Percentiles rank a stretch among this genome's conserved stretches.
phyloP scores from a whole-genome alignment of 2,113 vertebrate genomes.

The Lucifuga dentata region DNA sequence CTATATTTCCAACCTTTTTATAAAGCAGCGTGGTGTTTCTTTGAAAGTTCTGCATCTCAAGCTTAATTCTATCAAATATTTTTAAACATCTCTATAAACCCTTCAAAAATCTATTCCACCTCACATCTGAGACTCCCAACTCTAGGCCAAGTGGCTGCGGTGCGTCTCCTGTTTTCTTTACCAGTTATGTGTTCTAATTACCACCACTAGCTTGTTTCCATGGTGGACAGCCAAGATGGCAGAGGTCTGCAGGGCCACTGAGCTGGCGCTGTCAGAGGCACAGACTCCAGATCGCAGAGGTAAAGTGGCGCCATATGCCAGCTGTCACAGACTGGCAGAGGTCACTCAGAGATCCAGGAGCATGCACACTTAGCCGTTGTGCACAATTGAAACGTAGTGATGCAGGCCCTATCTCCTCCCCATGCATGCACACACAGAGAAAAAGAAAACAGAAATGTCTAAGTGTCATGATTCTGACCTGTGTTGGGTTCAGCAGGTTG shows the following conservation, averaged over 20 bases:
- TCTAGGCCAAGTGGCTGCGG: conserved; percentile 21
- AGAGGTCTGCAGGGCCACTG: conserved; percentile 59
- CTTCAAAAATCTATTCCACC: conserved; percentile 12
- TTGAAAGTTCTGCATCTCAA: conserved; percentile 30
- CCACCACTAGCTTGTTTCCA: conserved; percentile 60
- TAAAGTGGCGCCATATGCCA: conserved; percentile 62
- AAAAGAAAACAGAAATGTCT: background rate
- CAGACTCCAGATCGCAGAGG: conserved; percentile 42
- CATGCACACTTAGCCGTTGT: background rate
- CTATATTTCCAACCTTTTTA: conserved; percentile 34
- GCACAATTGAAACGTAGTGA: background rate
- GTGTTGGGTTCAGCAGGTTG: conserved; percentile 8
- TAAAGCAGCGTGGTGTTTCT: conserved; percentile 27
- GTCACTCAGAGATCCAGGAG: conserved; percentile 41
- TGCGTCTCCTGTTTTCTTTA: conserved; percentile 25
- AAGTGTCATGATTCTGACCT: background rate
- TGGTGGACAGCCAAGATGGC: conserved; percentile 56
- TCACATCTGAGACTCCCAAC: conserved; percentile 18
- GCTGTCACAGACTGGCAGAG: conserved; percentile 59
- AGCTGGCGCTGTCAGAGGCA: conserved; percentile 48
- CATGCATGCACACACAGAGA: background rate
- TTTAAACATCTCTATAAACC: conserved; percentile 12
- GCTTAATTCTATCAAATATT: conserved; percentile 28
- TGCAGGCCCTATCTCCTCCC: background rate
- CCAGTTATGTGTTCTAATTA: conserved; percentile 63